These are phyloP conservation scores for Pharmacophagus antenor DNA, from an alignment of 2,888 invertebrate species.

Conservation along the genomic window DNA sequence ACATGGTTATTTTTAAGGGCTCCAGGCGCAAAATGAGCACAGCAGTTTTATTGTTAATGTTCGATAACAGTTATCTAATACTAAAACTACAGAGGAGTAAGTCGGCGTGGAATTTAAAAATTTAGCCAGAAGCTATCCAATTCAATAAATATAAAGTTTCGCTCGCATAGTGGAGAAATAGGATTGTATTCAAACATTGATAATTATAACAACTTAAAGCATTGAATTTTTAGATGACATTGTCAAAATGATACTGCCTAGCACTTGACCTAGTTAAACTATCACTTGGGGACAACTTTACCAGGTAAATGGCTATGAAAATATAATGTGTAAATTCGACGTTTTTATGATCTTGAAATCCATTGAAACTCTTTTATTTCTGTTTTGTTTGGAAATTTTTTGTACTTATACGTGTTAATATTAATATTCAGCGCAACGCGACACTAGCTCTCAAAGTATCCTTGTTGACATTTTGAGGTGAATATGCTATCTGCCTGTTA, in stretches of 20 bases:
- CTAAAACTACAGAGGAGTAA: not conserved
- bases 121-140: too few relatives aligned
- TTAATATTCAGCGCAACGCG: not conserved
- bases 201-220: not conserved
- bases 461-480: not conserved
- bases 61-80: too few relatives aligned
- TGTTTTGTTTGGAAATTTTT: not conserved
- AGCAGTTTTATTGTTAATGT: too few relatives aligned
- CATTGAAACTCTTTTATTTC: slow-evolving; percentile 26
- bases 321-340: slow-evolving; percentile 1
- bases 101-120: not conserved
- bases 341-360: slow-evolving; percentile 6
- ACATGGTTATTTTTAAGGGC: too few relatives aligned
- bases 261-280: slow-evolving; percentile 16
- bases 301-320: slow-evolving; percentile 1
- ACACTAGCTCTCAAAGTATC: not conserved
- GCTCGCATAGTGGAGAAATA: too few relatives aligned
- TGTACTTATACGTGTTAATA: not conserved
- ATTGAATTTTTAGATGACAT: not conserved
- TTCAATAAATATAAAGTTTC: too few relatives aligned
- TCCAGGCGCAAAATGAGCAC: too few relatives aligned
- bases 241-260: slow-evolving; percentile 15
- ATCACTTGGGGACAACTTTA: slow-evolving; percentile 6
- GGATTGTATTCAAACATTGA: too few relatives aligned
- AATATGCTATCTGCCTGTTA: not conserved